Conservation (phyloP, 2,888 invertebrate species). For the Tinea pellionella region DNA sequence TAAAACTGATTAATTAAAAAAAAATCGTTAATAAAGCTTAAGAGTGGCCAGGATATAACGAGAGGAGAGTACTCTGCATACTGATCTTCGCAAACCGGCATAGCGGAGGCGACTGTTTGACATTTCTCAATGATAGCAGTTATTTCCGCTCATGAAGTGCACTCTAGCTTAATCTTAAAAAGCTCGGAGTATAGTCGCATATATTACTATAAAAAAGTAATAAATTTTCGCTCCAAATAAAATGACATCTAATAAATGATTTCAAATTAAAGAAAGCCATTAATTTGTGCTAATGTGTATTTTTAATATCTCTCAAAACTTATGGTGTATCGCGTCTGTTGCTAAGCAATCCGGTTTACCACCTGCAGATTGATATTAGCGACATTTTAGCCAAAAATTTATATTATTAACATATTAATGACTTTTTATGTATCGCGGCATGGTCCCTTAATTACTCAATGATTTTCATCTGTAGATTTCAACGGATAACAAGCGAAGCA, state of each 20-base stretch:
- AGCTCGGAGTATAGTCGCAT: too few relatives aligned
- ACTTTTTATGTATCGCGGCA: conserved; percentile 24
- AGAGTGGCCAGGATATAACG: too few relatives aligned
- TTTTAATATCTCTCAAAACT: neutral
- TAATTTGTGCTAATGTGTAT: neutral
- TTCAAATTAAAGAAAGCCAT: neutral
- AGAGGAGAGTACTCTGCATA: too few relatives aligned
- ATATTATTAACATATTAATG: conserved; percentile 53
- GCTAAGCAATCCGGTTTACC: conserved; percentile 58
- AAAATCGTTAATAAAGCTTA: too few relatives aligned
- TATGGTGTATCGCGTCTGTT: conserved; percentile 40
- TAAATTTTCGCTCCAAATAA: neutral
- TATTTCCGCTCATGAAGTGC: too few relatives aligned
- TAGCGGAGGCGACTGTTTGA: too few relatives aligned
- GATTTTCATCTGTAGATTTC: conserved; percentile 6
- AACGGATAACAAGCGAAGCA: conserved; percentile 1
- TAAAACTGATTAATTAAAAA: too few relatives aligned
- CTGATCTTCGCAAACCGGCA: too few relatives aligned
- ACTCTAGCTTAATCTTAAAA: too few relatives aligned
- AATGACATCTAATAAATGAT: neutral
- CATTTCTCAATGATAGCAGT: too few relatives aligned
- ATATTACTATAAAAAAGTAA: too few relatives aligned
- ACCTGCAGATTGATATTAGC: conserved; percentile 37
- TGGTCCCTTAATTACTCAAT: neutral
- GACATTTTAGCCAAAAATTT: conserved; percentile 38